These are phyloP conservation scores for Leptinotarsa juncta DNA, from an alignment of 2,888 invertebrate genomes.

Conservation along the genomic window DNA sequence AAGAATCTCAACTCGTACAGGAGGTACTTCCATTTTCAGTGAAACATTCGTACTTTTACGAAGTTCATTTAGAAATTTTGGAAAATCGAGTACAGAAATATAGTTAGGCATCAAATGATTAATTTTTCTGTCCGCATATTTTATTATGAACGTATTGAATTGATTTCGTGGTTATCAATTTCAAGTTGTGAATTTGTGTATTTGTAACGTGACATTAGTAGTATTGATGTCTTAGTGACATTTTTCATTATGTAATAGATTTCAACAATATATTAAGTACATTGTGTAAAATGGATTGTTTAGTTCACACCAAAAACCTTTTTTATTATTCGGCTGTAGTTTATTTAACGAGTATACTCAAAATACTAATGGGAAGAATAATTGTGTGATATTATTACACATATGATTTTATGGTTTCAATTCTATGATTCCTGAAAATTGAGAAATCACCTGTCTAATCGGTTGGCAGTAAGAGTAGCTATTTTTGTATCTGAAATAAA, in stretches of 20 bases:
- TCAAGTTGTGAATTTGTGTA: neutral
- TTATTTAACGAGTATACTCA: too few relatives aligned
- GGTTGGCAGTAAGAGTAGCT: too few relatives aligned
- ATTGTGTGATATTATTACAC: too few relatives aligned
- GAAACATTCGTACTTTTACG: constrained; percentile 3
- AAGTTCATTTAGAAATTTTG: neutral
- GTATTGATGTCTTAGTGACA: neutral
- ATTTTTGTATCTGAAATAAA: too few relatives aligned
- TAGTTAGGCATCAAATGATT: neutral
- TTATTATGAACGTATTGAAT: neutral
- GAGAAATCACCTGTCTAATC: too few relatives aligned
- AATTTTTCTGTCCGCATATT: neutral
- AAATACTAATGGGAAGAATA: too few relatives aligned
- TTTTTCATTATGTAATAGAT: neutral
- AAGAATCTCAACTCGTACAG: neutral
- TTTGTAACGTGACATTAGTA: constrained; percentile 1
- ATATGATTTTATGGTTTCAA: too few relatives aligned
- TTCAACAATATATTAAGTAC: neutral
- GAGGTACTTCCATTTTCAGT: neutral
- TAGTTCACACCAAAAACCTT: neutral
- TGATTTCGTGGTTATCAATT: too few relatives aligned
- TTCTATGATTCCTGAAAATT: too few relatives aligned
- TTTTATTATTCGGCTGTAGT: neutral
- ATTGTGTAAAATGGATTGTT: constrained; percentile 2
- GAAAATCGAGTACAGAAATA: neutral